Base-by-base conservation (phyloP, 2,797 vertebrate species). In the Champsocephalus esox region DNA sequence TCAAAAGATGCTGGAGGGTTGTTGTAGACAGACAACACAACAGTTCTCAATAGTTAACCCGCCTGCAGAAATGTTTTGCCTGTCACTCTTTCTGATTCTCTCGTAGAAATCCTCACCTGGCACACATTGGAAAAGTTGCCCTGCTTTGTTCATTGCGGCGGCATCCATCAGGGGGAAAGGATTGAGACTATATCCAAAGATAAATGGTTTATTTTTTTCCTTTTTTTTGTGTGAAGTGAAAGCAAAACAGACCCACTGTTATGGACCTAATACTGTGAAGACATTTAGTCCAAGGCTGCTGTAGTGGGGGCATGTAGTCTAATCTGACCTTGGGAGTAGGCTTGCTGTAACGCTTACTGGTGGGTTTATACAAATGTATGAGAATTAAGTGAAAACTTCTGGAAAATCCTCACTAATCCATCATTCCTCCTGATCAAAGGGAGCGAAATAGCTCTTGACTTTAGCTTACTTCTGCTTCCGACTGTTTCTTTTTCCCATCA, bases 321-420 rank as follows among this genome's bases (percentile, higher is more conserved):
- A 83, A 91, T 89, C 83, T 88, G 81, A 88, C 86, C 88, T 79
- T 84, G 83, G 76, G 69, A 88, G 68, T 38, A 49, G 71, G 68
- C 80, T 68, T 65, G 73, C 80, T 85, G 58, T 77, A 87, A 72
- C 48, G 21, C 82, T 75, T 84, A 81, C 82, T 87, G 81, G 75
- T 68, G 75, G 89, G 75, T 88, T 92, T 88, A 81, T 71, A 79
- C 85, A 84, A 88, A 81, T 70, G 86, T 87, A 82, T 69, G 73
- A 62, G 71, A 91, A 89, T 94, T 90, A 91, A 90, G 73, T 32
- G 67, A 82, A 90, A 89, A 88, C 75, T 91, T 88, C 70, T 79
- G 75, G 80, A 84, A 91, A 92, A 92, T 94, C 89, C 83, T 81
- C 78, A 85, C 77, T 93, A 93, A 93, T 94, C 93, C 92, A 88